phyloP scores from a whole-genome alignment of 2,113 vertebrate genomes.

The Sakesphorus luctuosus region DNA sequence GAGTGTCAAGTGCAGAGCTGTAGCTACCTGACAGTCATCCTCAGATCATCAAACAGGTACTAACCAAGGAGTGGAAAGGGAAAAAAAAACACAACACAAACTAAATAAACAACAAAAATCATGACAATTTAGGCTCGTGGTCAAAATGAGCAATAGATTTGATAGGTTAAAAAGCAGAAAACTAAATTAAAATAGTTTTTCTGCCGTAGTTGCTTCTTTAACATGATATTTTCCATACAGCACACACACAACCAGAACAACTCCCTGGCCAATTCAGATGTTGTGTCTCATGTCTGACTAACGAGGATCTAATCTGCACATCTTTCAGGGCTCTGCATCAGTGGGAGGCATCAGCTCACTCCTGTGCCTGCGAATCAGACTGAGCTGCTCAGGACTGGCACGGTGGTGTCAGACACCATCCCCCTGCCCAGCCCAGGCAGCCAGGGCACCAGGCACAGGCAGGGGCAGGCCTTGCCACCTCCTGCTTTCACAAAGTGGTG shows the following conservation, averaged over 20 bases:
- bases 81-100: background rate
- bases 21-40: background rate
- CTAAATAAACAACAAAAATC: background rate
- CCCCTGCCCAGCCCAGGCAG: accelerated
- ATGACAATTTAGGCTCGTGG: background rate
- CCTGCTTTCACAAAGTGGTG: background rate
- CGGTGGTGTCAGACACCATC: background rate
- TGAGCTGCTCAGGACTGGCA: background rate
- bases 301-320: background rate
- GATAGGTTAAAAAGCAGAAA: background rate
- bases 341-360: background rate
- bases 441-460: background rate
- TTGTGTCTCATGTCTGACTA: background rate
- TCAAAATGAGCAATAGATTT: background rate
- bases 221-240: background rate
- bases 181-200: background rate
- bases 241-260: background rate
- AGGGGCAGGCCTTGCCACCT: background rate
- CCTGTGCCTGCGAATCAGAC: background rate
- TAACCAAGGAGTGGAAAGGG: background rate
- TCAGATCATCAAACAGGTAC: background rate
- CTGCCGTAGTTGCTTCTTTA: background rate
- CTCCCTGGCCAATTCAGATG: slow-evolving; percentile 3
- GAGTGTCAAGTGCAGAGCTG: background rate
- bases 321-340: background rate